Evolutionary conservation across 1,140 invertebrate species (phyloP).

Genomic region (Hormaphis cornu): DNA sequence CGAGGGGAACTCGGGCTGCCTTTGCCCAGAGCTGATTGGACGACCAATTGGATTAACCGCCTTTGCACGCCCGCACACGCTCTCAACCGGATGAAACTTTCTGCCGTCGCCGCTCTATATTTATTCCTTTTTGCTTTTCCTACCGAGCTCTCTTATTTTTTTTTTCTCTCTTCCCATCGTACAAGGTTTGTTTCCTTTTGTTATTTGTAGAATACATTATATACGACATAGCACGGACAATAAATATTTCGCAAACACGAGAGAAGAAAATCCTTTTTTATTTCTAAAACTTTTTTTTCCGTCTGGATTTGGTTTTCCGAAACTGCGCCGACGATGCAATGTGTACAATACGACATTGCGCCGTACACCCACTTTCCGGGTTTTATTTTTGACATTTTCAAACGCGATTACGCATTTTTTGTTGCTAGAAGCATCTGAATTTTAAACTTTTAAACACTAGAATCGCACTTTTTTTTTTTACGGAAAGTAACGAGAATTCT

Average conservation of each 20-base stretch:
- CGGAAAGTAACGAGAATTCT: too few relatives aligned
- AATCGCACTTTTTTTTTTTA: too few relatives aligned
- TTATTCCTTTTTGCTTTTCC: background rate
- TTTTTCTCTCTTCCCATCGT: background rate
- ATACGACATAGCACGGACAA: background rate
- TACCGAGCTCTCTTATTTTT: background rate
- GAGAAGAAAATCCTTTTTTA: background rate
- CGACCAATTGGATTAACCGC: conserved; percentile 26
- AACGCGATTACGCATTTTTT: too few relatives aligned
- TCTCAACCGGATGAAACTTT: conserved; percentile 20
- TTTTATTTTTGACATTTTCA: too few relatives aligned
- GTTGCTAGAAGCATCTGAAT: too few relatives aligned
- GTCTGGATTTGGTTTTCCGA: background rate
- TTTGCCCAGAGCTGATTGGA: conserved; percentile 25
- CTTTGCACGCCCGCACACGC: conserved; percentile 30
- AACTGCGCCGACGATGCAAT: background rate
- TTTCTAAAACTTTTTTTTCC: background rate
- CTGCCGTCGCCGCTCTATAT: background rate
- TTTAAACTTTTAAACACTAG: too few relatives aligned
- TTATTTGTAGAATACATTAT: conserved; percentile 14
- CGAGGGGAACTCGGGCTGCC: background rate
- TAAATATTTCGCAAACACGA: background rate
- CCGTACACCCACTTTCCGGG: too few relatives aligned
- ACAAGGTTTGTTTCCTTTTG: background rate
- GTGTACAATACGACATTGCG: too few relatives aligned